Percentiles rank a stretch among this genome's conserved stretches.
These are phyloP conservation scores for Oryzias dopingdopingensis DNA, from an alignment of 2,797 vertebrate genomes.

Conservation along the genomic window DNA sequence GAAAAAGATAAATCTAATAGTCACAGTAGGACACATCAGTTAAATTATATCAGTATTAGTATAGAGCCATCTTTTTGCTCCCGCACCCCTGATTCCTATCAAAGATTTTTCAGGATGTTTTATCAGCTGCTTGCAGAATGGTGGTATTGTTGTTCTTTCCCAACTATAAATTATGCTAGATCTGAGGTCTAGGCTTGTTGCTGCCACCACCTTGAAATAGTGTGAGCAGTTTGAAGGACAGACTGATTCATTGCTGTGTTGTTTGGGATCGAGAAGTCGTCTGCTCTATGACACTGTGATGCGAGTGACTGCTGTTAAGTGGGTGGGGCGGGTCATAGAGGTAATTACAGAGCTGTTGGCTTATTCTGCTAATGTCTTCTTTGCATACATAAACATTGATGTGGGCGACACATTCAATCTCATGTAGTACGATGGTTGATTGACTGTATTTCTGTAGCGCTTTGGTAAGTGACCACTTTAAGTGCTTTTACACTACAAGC, in stretches of 20 bases:
- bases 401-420: background rate
- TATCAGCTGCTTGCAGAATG: background rate
- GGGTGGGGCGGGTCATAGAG: background rate
- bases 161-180: background rate
- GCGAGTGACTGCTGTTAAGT: conserved; percentile 11
- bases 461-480: too few relatives aligned
- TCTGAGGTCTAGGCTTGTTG: background rate
- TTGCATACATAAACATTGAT: background rate
- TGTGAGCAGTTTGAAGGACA: background rate
- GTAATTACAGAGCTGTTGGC: conserved; percentile 6
- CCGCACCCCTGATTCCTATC: too few relatives aligned
- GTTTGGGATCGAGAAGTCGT: background rate
- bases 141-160: background rate
- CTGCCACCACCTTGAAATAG: background rate
- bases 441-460: too few relatives aligned
- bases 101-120: too few relatives aligned
- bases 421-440: background rate
- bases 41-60: too few relatives aligned
- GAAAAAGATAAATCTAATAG: too few relatives aligned
- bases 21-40: too few relatives aligned
- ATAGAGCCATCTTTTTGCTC: too few relatives aligned
- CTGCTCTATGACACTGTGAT: background rate
- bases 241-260: background rate
- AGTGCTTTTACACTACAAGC: too few relatives aligned
- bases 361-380: background rate